Conservation (phyloP, 1,140 invertebrate species). For the Dendrolimus punctatus region DNA sequence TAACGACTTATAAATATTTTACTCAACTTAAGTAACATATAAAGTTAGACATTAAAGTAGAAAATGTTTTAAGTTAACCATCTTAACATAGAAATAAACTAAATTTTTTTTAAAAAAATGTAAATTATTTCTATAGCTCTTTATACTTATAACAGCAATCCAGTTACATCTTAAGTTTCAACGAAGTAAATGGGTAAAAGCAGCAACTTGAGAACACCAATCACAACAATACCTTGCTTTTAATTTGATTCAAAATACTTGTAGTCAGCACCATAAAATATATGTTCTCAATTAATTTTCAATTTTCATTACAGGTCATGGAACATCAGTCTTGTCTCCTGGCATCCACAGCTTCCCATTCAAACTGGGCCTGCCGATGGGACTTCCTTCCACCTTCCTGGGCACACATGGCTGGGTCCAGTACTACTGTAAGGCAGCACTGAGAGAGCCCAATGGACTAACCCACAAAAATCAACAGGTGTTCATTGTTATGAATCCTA, state of each 20-base stretch:
- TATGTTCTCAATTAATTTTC: neutral
- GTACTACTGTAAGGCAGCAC: constrained; percentile 93
- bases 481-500: constrained; percentile 97
- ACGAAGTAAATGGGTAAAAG: no score
- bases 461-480: constrained; percentile 97
- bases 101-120: no score
- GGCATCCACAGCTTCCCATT: constrained; percentile 97
- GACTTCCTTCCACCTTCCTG: constrained; percentile 93
- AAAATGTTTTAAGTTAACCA: no score
- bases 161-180: no score
- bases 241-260: neutral
- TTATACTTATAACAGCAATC: no score
- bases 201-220: no score
- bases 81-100: no score
- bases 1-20: no score
- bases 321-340: constrained; percentile 88
- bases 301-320: constrained; percentile 74
- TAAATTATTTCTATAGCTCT: no score
- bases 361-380: constrained; percentile 91
- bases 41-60: no score
- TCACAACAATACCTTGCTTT: no score
- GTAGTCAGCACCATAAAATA: neutral
- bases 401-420: constrained; percentile 97
- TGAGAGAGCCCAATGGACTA: constrained; percentile 90
- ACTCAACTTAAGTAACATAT: no score